Conservation (phyloP, 2,888 invertebrate genomes). For the Neoitamus cyanurus region DNA sequence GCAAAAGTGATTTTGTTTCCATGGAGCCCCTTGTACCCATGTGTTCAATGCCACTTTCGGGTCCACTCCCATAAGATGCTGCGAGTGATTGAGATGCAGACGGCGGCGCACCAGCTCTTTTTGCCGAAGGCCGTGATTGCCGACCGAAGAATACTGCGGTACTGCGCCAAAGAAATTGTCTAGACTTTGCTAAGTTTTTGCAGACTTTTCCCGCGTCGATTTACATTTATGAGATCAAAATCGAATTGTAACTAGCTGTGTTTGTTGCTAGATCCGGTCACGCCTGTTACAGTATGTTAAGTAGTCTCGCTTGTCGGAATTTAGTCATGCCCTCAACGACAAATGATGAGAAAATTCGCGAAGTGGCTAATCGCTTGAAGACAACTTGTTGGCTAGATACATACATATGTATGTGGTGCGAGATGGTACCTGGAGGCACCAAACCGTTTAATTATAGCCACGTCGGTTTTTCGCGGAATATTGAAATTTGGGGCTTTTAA, state of each 20-base stretch:
- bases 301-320: background rate
- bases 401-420: no score
- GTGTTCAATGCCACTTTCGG: background rate
- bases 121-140: background rate
- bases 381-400: no score
- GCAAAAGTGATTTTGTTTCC: background rate
- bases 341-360: background rate
- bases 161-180: background rate
- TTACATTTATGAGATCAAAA: background rate
- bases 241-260: background rate
- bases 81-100: background rate
- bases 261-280: background rate
- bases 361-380: background rate
- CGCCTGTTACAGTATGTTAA: background rate
- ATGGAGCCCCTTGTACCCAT: background rate
- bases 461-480: background rate
- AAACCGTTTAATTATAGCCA: background rate
- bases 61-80: background rate
- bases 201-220: background rate
- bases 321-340: background rate
- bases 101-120: background rate
- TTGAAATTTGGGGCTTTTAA: background rate
- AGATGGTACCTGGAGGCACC: background rate
- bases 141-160: background rate
- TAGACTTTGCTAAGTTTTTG: background rate